Evolutionary conservation across 2,888 invertebrate genomes (phyloP).

Genomic region (Ochropleura leucogaster): DNA sequence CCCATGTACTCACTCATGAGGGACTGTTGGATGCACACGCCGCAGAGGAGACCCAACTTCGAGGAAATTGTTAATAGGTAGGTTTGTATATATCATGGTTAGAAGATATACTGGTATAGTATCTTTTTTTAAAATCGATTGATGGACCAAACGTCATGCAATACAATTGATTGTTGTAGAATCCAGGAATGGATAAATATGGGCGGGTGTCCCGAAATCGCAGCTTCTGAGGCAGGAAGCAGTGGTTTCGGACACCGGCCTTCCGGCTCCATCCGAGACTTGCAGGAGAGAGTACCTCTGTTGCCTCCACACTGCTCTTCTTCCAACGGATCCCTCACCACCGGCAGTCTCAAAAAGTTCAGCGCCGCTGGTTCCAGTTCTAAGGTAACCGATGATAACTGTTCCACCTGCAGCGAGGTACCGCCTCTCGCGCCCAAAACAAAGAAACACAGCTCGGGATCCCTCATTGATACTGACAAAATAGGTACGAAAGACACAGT

Average conservation of each 20-base stretch:
- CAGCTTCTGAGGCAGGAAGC: slow-evolving; percentile 79
- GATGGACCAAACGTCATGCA: neutral
- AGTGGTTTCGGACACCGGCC: slow-evolving; percentile 79
- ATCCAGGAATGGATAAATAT: slow-evolving; percentile 85
- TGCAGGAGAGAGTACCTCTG: slow-evolving; percentile 85
- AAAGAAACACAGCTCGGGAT: slow-evolving; percentile 87
- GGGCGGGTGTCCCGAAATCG: slow-evolving; percentile 84
- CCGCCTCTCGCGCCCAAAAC: slow-evolving; percentile 84
- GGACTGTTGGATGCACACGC: slow-evolving; percentile 99
- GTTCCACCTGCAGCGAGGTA: slow-evolving; percentile 86
- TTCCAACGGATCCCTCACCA: slow-evolving; percentile 86
- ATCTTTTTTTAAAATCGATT: neutral
- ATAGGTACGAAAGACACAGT: slow-evolving; percentile 85
- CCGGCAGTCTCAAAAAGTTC: slow-evolving; percentile 85
- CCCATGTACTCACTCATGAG: slow-evolving; percentile 98
- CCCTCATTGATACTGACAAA: slow-evolving; percentile 85
- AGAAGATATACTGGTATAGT: too few species aligned
- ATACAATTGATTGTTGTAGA: slow-evolving; percentile 55
- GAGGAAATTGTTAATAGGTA: slow-evolving; percentile 96
- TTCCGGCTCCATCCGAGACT: slow-evolving; percentile 78
- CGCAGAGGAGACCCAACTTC: slow-evolving; percentile 97
- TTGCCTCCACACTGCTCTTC: slow-evolving; percentile 86
- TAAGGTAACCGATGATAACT: slow-evolving; percentile 80
- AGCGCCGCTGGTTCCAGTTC: slow-evolving; percentile 81
- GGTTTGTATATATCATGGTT: too few species aligned